Percentiles rank a stretch among this genome's conserved stretches.
Evolutionary conservation across 2,113 vertebrate species (phyloP).

Genomic region (Balaenoptera acutorostrata): DNA sequence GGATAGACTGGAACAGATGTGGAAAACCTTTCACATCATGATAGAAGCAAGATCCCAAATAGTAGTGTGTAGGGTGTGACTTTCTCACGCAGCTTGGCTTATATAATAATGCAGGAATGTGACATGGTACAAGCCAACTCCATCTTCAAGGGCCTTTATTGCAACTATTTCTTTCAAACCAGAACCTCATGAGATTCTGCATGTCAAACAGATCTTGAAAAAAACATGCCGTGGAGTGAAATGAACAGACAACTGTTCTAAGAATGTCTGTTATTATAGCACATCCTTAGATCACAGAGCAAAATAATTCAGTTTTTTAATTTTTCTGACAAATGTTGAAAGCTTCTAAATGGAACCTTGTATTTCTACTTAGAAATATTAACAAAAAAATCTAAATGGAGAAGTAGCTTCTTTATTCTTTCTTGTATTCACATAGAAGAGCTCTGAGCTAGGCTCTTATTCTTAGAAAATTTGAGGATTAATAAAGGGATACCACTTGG

Average conservation of each 20-base stretch:
- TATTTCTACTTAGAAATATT: neutral
- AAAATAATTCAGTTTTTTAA: neutral
- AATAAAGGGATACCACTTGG: neutral
- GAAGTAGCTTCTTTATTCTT: neutral
- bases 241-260: neutral
- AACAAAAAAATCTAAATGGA: neutral
- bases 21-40: neutral
- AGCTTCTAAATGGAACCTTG: neutral
- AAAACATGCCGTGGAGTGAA: neutral
- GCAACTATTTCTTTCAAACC: neutral
- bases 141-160: neutral
- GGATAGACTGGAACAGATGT: neutral
- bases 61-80: neutral
- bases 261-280: neutral
- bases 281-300: neutral
- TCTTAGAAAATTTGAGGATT: neutral
- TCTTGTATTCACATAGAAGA: neutral
- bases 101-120: neutral
- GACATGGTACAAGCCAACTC: neutral
- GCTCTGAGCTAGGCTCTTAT: neutral
- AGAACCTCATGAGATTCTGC: neutral
- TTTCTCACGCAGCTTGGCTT: neutral
- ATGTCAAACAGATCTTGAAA: neutral
- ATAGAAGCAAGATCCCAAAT: neutral
- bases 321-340: neutral